Evolutionary conservation across 2,797 vertebrate species (phyloP).

Genomic region (Gouania willdenowi): DNA sequence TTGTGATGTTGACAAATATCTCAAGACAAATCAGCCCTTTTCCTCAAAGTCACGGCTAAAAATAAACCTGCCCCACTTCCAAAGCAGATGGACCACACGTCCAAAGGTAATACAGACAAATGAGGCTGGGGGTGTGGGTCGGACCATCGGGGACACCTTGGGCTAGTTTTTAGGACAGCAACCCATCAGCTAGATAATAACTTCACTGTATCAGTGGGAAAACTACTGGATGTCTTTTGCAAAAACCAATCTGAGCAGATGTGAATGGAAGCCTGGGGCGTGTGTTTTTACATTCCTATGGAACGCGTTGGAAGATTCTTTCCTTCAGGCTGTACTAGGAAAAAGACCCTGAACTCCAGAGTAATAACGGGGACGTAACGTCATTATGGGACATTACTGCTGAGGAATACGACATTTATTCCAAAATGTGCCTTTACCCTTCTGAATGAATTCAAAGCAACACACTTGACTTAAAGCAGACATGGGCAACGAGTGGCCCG

Average conservation of each 20-base stretch:
- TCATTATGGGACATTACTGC: slow-evolving; percentile 44
- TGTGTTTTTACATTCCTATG: slow-evolving; percentile 42
- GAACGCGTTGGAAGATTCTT: slow-evolving; percentile 51
- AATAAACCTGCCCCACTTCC: slow-evolving; percentile 77
- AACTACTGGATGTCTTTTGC: slow-evolving; percentile 48
- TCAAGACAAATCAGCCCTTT: slow-evolving; percentile 54
- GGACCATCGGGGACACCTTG: slow-evolving; percentile 71
- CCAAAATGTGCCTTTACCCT: slow-evolving; percentile 20
- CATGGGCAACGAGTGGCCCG: too few species aligned
- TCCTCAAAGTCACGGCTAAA: slow-evolving; percentile 77
- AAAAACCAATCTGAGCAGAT: slow-evolving; percentile 60
- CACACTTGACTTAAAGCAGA: slow-evolving; percentile 25
- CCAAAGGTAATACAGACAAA: slow-evolving; percentile 78
- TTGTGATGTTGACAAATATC: slow-evolving; percentile 31
- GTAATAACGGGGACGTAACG: slow-evolving; percentile 58
- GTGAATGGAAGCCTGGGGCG: slow-evolving; percentile 57
- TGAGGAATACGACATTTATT: slow-evolving; percentile 35
- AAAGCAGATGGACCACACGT: slow-evolving; percentile 62
- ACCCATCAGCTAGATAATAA: slow-evolving; percentile 70
- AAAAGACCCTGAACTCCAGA: slow-evolving; percentile 42
- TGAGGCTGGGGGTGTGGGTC: slow-evolving; percentile 63
- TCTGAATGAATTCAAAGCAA: slow-evolving; percentile 24
- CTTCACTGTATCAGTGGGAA: slow-evolving; percentile 33
- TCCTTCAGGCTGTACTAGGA: slow-evolving; percentile 26
- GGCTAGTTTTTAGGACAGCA: slow-evolving; percentile 77